phyloP scores from a whole-genome alignment of 2,113 vertebrate genomes.

The Oxyruncus cristatus region DNA sequence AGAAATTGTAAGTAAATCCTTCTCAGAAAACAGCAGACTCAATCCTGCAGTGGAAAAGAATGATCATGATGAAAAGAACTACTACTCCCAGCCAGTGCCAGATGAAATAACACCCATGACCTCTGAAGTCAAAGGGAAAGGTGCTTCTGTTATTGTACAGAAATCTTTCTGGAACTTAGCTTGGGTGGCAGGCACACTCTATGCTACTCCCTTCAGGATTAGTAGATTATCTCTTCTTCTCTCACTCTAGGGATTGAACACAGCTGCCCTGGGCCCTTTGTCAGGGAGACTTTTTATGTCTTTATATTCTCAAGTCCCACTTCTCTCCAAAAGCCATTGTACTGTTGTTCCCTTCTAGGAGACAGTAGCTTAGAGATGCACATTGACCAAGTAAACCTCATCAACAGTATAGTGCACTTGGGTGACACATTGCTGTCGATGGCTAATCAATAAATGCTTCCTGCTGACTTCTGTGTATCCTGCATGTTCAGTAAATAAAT shows the following conservation, averaged over 20 bases:
- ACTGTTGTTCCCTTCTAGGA: constrained; percentile 73
- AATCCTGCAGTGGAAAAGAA: constrained; percentile 23
- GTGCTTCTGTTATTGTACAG: constrained; percentile 86
- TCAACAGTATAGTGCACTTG: constrained; percentile 80
- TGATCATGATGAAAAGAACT: not conserved
- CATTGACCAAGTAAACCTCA: constrained; percentile 48
- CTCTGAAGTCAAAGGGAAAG: constrained; percentile 81
- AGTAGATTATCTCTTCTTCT: constrained; percentile 87
- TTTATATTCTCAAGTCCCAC: constrained; percentile 48
- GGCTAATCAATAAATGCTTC: constrained; percentile 82
- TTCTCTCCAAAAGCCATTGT: constrained; percentile 72
- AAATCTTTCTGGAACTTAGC: constrained; percentile 82
- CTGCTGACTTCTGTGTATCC: constrained; percentile 81
- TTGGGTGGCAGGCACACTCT: constrained; percentile 82
- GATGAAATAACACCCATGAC: constrained; percentile 44
- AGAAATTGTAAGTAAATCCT: not conserved
- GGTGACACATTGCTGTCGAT: constrained; percentile 68
- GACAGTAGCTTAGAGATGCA: constrained; percentile 77
- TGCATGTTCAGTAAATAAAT: constrained; percentile 35
- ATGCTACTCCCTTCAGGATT: constrained; percentile 81
- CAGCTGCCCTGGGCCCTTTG: constrained; percentile 89
- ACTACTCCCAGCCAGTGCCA: not conserved
- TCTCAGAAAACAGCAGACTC: constrained; percentile 9
- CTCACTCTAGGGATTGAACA: constrained; percentile 81
- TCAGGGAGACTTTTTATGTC: constrained; percentile 80